phyloP scores from a whole-genome alignment of 2,113 vertebrate species.

The Pyxicephalus adspersus region DNA sequence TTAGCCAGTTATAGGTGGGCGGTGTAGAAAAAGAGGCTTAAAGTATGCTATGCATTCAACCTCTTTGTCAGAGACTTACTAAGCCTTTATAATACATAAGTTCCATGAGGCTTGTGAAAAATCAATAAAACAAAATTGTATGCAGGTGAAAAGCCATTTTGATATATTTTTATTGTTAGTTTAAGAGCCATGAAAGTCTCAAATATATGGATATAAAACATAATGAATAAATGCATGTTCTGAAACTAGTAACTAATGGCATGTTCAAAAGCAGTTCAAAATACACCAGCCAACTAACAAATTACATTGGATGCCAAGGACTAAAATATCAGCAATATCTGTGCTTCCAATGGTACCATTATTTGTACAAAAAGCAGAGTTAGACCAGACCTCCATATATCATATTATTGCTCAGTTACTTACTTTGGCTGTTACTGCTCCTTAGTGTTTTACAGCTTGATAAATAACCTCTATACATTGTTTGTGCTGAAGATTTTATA shows the following conservation, averaged over 20 bases:
- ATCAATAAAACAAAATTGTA: too few species aligned
- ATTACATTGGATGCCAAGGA: constrained; percentile 8
- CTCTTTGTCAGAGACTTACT: background rate
- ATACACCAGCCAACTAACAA: background rate
- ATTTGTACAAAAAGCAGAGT: background rate
- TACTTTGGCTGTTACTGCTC: background rate
- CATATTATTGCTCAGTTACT: constrained; percentile 13
- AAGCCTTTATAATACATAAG: background rate
- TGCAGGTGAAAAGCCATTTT: too few species aligned
- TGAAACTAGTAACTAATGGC: too few species aligned
- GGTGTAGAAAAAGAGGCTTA: too few species aligned
- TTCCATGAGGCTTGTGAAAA: too few species aligned
- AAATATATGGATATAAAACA: too few species aligned
- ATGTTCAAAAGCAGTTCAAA: too few species aligned
- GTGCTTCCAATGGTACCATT: background rate
- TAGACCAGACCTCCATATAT: background rate
- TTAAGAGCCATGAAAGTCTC: too few species aligned
- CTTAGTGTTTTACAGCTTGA: background rate
- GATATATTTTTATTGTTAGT: too few species aligned
- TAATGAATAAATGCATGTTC: too few species aligned
- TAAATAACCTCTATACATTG: constrained; percentile 29
- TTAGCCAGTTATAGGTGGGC: too few species aligned
- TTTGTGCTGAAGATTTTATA: constrained; percentile 25
- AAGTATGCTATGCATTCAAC: too few species aligned
- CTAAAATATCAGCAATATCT: constrained; percentile 1